Evolutionary conservation across 2,888 invertebrate species (phyloP), one percentile per base, ranked within the genome.

Genomic region (Chrysina gloriosa): DNA sequence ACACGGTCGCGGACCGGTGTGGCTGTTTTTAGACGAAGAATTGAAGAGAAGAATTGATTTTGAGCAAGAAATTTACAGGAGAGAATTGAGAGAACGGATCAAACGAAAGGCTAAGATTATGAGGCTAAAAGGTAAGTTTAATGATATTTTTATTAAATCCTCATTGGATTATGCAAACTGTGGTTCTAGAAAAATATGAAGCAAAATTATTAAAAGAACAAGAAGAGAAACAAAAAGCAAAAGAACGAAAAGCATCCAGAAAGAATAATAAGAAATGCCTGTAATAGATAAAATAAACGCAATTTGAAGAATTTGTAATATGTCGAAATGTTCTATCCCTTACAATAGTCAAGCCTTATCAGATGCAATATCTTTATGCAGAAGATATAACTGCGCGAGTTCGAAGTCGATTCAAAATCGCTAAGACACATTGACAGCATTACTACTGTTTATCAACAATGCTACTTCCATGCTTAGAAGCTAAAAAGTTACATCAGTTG

Each of bases 11-110:
- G 77, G 76, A 3, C 79, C 81, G 0, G 75, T 77, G 39, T 78
- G 74, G 74, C 70, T 73, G 56, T 80, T 77, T 67, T n/a, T 76
- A 6, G 79, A 80, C 16, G 80, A 81, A 71, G 74, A 74, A 34
- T 76, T 74, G 71, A 67, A 69, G 34, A 71, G 71, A 23, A 68
- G 72, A 39, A 25, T 31, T 6, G 69, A 69, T 7, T 14, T 19
- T 4, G 31, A 61, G 65, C 73, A 50, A 71, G 72, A 36, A 52
- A 70, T 36, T 21, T 67, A 39, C 75, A 77, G 63, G 47, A 56
- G n/a, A 31, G 61, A 58, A 42, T 34, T 69, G 69, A 39, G 65
- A 39, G 61, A n/a, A 21, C 58, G 69, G n/a, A 25, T 68, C 69
- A 39, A 71, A 52, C 39, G 64, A 1, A 69, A 65, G 45, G 39